phyloP scores from a whole-genome alignment of 2,113 vertebrate genomes.

The Pleuronectes platessa region DNA sequence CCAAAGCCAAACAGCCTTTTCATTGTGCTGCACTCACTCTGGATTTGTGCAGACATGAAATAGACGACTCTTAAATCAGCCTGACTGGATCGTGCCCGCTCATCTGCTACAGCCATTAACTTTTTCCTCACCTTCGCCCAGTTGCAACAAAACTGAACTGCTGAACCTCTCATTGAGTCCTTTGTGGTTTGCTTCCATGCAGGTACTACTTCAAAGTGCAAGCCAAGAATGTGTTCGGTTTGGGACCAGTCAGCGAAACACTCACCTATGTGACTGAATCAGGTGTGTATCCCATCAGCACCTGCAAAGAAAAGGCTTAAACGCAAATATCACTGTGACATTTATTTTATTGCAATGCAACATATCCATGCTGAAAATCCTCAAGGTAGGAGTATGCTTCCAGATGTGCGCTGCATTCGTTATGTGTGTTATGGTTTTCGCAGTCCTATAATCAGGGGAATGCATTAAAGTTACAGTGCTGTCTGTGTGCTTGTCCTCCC shows the following conservation, averaged over 20 bases:
- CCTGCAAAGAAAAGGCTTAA: constrained; percentile 1
- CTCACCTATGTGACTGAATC: constrained; percentile 96
- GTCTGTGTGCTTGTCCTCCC: constrained; percentile 37
- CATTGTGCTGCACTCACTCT: constrained; percentile 45
- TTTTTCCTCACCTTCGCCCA: constrained; percentile 36
- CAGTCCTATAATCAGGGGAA: constrained; percentile 43
- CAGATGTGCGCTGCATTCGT: constrained; percentile 36
- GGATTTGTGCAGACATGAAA: constrained; percentile 42
- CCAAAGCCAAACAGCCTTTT: constrained; percentile 49
- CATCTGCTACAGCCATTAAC: constrained; percentile 62
- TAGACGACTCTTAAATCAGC: constrained; percentile 50
- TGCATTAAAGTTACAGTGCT: constrained; percentile 37
- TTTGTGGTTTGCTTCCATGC: constrained; percentile 54
- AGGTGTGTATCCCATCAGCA: constrained; percentile 80
- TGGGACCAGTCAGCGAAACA: constrained; percentile 92
- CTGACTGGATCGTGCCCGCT: constrained; percentile 27
- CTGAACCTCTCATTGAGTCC: constrained; percentile 25
- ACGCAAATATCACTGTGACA: neutral
- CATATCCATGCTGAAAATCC: constrained; percentile 21
- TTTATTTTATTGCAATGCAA: constrained; percentile 9
- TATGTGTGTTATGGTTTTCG: neutral
- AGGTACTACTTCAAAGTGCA: constrained; percentile 99
- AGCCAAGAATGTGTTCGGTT: constrained; percentile 93
- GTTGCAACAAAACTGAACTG: constrained; percentile 33
- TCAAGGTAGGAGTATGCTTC: constrained; percentile 11